phyloP scores from a whole-genome alignment of 2,888 invertebrate species.

The Archips crataeganus region DNA sequence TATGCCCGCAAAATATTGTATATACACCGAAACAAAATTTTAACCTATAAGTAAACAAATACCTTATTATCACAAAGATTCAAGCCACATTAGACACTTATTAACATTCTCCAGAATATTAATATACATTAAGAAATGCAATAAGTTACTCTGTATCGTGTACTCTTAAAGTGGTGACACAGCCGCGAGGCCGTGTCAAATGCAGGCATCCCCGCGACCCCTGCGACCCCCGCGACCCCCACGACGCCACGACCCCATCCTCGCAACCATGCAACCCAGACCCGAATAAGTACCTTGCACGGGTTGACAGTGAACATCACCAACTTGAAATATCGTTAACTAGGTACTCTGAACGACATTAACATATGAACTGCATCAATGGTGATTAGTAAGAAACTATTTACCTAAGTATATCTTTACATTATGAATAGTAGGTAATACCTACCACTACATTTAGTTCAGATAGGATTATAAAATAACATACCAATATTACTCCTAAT shows the following conservation, averaged over 20 bases:
- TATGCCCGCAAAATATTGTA: too few relatives aligned
- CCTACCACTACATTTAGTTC: too few relatives aligned
- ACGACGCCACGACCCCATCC: neutral
- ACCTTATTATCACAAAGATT: too few relatives aligned
- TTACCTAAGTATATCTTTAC: too few relatives aligned
- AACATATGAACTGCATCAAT: too few relatives aligned
- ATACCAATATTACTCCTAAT: constrained; percentile 91
- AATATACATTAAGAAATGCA: neutral
- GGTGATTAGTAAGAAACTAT: too few relatives aligned
- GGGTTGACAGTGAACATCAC: neutral
- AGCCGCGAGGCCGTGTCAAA: constrained; percentile 20
- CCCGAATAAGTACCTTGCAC: constrained; percentile 1
- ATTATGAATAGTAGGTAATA: too few relatives aligned
- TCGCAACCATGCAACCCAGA: neutral
- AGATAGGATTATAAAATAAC: constrained; percentile 52
- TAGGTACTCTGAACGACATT: neutral
- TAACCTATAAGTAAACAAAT: too few relatives aligned
- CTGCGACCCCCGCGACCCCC: constrained; percentile 7
- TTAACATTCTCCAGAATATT: too few relatives aligned
- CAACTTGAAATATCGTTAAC: neutral
- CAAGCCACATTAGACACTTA: too few relatives aligned
- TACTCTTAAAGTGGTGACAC: constrained; percentile 15
- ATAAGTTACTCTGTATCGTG: neutral
- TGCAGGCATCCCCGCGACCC: constrained; percentile 20
- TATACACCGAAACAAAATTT: too few relatives aligned